Base-by-base conservation (phyloP, 2,113 vertebrate species). In the Rhynchopsitta pachyrhyncha region DNA sequence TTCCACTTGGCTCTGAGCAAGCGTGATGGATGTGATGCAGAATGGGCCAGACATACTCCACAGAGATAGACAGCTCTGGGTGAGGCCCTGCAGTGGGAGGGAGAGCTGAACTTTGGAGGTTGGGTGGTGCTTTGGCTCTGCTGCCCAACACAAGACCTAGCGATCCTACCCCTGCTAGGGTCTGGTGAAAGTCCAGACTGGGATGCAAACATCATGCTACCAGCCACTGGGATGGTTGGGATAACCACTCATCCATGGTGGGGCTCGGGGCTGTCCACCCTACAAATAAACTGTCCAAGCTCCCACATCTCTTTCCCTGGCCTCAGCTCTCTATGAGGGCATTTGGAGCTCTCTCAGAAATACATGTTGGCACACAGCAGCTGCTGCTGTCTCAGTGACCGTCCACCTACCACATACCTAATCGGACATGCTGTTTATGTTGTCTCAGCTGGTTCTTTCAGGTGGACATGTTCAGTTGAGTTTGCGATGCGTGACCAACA, bases 121-220 rank as follows among this genome's bases (percentile, higher is more conserved):
- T 13, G 14, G 24, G 13, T 37, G 39, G 10, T 80, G 13, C 13
- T 69, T 79, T 59, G 60, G 11, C 18, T 47, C 47, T 52, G 13
- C 53, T 69, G 25, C 18, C n/a, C 60, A 68, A 9, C 16, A 41
- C 15, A 46, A 78, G 46, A 19, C 27, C 23, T 5, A 14, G n/a
- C 0, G 2, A 41, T 75, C 39, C 10, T 35, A 4, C 5, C 14
- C 27, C 24, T 88, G 17, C 2, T 31, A 17, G 28, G 17, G 8
- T 15, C 41, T 55, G 31, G 9, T 47, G 24, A 16, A 57, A 23
- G 20, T 75, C 67, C 70, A 82, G 39, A 23, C 28, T 29, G 23
- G 37, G 39, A 50, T 55, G 37, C 25, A 57, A 41, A 42, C 9
- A 3, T 12, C 37, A n/a, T 27, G 33, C 22, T 82, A 63, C 14